Base-by-base conservation (phyloP, 2,888 invertebrate genomes). In the Conus canariensis region DNA sequence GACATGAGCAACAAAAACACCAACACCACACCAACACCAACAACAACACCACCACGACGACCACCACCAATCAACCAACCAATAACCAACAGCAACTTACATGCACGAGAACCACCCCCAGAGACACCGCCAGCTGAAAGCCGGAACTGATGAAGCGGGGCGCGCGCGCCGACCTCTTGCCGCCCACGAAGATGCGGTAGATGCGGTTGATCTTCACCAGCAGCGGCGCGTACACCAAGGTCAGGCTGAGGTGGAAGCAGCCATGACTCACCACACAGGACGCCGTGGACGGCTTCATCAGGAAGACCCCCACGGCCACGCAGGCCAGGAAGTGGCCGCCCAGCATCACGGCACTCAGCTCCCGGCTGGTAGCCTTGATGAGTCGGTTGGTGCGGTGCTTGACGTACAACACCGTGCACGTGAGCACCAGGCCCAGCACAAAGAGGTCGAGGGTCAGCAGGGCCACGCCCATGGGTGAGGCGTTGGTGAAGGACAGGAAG, bases 321-420 rank as follows among this genome's bases (percentile, higher is more conserved):
- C 90, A 90, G 45, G 90, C 88, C 14, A 83, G 64, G 9, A 59
- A 19, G 19, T 74, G 74, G 16, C 89, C 89, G 1, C n/a, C 12
- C 67, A 91, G 67, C 87, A 88, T 70, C 16, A 90, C 60, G 16
- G 77, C 74, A 77, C 91, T 89, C 14, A 94, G 92, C 87, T 93
- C 94, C 5, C 93, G 87, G 85, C 94, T 93, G 30, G 91, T 90
- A n/a, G 94, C 94, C 88, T 93, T 94, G 90, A 94, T 94, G 22
- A 94, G 91, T 45, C 90, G 91, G 82, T 92, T 87, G 22, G 92
- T 45, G 87, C 90, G 90, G 86, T 93, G 92, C 58, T 80, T 60
- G 6, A 92, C 85, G 91, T 91, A 94, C 19, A 93, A 30, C 0
- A 91, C 89, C 19, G 67, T 59, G 82, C 87, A 82, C 25, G 88